Conservation (phyloP, 2,888 invertebrate genomes). For the Parnassius smintheus region DNA sequence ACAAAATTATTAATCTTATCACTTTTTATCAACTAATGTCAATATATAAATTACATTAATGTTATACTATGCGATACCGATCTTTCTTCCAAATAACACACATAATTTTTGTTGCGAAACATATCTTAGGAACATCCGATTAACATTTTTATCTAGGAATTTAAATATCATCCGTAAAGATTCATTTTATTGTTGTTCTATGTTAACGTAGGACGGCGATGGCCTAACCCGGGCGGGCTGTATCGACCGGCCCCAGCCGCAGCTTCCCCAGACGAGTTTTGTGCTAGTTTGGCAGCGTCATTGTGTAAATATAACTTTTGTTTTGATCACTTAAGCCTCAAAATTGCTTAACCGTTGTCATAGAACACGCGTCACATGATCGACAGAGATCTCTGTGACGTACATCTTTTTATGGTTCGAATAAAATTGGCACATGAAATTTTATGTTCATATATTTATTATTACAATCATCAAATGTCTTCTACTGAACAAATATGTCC, state of each 20-base stretch:
- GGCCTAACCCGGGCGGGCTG: constrained; percentile 36
- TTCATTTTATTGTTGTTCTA: constrained; percentile 14
- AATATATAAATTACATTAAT: no score
- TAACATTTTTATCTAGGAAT: constrained; percentile 18
- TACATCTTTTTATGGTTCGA: neutral
- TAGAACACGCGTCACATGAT: constrained; percentile 11
- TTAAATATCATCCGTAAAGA: constrained; percentile 16
- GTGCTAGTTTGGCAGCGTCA: constrained; percentile 18
- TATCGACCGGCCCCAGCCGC: constrained; percentile 38
- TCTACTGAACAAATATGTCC: no score
- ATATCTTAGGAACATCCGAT: constrained; percentile 3
- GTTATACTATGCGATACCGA: no score
- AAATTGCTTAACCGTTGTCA: constrained; percentile 6
- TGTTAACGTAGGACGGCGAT: constrained; percentile 21
- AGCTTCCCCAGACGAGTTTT: constrained; percentile 26
- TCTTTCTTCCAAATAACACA: neutral
- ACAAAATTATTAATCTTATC: no score
- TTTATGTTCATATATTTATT: no score
- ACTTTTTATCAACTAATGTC: no score
- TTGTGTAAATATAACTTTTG: constrained; percentile 13
- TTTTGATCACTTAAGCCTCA: neutral
- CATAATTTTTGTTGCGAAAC: neutral
- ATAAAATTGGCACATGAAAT: no score
- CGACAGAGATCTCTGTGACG: constrained; percentile 2
- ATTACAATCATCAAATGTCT: no score